Conservation (phyloP, 2,113 vertebrate species). For the Orthonyx spaldingii region DNA sequence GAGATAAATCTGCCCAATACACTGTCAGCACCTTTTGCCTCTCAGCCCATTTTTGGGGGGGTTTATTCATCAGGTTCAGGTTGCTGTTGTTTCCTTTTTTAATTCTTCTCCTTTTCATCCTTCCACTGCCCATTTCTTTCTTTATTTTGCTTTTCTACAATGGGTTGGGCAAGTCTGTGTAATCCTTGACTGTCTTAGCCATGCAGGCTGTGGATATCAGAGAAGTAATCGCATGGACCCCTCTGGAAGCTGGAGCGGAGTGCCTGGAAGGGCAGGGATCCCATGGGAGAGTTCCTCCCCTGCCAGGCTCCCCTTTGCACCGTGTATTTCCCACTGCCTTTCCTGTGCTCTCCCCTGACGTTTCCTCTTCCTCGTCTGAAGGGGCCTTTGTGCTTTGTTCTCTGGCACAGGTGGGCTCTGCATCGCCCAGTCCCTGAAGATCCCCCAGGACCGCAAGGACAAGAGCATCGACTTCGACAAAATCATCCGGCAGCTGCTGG, state of each 20-base stretch:
- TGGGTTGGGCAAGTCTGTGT: not conserved
- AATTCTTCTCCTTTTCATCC: not conserved
- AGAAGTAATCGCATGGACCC: not conserved
- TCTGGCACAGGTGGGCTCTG: constrained; percentile 85
- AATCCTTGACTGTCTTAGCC: not conserved
- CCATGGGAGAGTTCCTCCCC: fast-evolving
- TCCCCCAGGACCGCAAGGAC: constrained; percentile 86
- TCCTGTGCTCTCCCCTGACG: not conserved
- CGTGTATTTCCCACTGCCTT: fast-evolving
- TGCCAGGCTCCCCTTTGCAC: not conserved
- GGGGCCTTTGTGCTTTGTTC: not conserved
- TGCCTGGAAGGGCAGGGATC: fast-evolving
- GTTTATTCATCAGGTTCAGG: no score
- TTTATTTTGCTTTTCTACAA: not conserved
- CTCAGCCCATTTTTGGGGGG: not conserved
- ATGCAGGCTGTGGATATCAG: fast-evolving
- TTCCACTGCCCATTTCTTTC: not conserved
- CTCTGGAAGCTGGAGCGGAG: not conserved
- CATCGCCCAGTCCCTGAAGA: constrained; percentile 95
- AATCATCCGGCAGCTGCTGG: constrained; percentile 87
- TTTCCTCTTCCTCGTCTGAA: not conserved
- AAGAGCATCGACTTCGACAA: constrained; percentile 86
- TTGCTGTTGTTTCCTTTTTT: not conserved
- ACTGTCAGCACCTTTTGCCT: not conserved
- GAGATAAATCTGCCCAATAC: not conserved